phyloP scores from a whole-genome alignment of 2,113 vertebrate genomes.

The Reinhardtius hippoglossoides region DNA sequence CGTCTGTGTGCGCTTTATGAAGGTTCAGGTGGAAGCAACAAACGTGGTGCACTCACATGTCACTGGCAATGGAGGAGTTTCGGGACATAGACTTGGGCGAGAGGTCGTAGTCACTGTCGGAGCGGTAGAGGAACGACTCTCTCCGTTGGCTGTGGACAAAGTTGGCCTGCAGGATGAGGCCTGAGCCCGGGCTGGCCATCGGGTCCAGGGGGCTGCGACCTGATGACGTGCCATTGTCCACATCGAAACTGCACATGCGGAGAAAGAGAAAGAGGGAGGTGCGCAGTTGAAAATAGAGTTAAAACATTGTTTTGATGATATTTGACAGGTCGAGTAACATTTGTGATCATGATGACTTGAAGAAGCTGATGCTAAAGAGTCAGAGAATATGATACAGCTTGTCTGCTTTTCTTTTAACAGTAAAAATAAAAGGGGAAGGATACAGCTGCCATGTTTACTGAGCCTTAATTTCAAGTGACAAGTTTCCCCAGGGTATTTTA shows the following conservation, averaged over 20 bases:
- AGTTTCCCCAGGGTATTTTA: no score
- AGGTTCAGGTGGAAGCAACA: slow-evolving; percentile 9
- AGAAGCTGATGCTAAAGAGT: no score
- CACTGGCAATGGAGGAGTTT: slow-evolving; percentile 99
- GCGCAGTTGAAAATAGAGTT: neutral
- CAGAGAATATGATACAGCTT: no score
- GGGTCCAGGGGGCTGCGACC: slow-evolving; percentile 99
- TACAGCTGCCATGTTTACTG: no score
- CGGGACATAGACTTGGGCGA: slow-evolving; percentile 99
- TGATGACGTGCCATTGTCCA: slow-evolving; percentile 98
- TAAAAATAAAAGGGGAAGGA: neutral
- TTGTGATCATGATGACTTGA: no score
- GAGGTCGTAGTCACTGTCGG: slow-evolving; percentile 98
- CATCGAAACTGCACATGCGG: slow-evolving; percentile 89
- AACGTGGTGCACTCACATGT: slow-evolving; percentile 87
- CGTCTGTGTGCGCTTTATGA: neutral
- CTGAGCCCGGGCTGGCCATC: slow-evolving; percentile 97
- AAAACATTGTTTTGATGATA: no score
- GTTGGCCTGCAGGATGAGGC: slow-evolving; percentile 98
- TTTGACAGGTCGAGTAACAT: no score
- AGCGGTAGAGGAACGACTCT: slow-evolving; percentile 98
- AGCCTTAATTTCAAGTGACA: no score
- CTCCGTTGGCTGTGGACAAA: slow-evolving; percentile 97
- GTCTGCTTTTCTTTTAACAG: neutral
- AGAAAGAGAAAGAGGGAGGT: slow-evolving; percentile 1